These are phyloP conservation scores for rat (Rattus norvegicus) DNA, from an alignment of 2,113 vertebrate genomes.

Conservation along the genomic window GRCr8 NC_086021.1:128088001-128088500, in stretches of 20 bases:
- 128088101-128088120: conserved; percentile 89
- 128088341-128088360: neutral
- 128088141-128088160: neutral
- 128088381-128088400: no score
- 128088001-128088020: conserved; percentile 91
- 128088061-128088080: conserved; percentile 88
- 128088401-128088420: neutral
- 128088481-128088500: neutral
- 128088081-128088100: conserved; percentile 93
- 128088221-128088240: conserved; percentile 50
- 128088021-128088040: conserved; percentile 92
- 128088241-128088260: neutral
- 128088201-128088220: neutral
- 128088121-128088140: conserved; percentile 95
- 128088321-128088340: conserved; percentile 12
- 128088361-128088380: neutral
- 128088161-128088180: neutral
- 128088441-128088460: neutral
- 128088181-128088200: neutral
- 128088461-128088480: neutral
- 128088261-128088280: neutral
- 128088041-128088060: conserved; percentile 91
- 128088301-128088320: neutral
- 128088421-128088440: neutral
- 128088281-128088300: conserved; percentile 14